These are phyloP conservation scores for Oxystoma pomonae DNA, from an alignment of 2,888 invertebrate genomes.

Conservation along the genomic window DNA sequence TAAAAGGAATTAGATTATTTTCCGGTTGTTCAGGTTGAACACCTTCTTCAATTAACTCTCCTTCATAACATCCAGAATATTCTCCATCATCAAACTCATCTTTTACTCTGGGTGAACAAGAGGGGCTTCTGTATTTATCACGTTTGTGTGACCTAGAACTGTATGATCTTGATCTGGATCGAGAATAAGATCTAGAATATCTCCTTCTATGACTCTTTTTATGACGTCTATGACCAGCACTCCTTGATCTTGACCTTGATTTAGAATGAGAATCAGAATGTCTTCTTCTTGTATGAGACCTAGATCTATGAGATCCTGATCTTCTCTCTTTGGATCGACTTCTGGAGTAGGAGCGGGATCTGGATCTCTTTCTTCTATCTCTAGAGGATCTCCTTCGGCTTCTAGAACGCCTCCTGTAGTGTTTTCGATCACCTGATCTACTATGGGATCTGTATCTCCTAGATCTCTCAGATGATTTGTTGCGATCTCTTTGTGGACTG, in stretches of 20 bases:
- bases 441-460: slow-evolving; percentile 28
- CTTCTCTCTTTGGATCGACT: slow-evolving; percentile 27
- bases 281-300: slow-evolving; percentile 23
- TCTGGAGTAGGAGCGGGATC: slow-evolving; percentile 20
- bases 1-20: slow-evolving; percentile 58
- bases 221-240: slow-evolving; percentile 10
- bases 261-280: slow-evolving; percentile 16
- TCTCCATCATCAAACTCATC: no score
- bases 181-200: slow-evolving; percentile 21
- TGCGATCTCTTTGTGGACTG: slow-evolving; percentile 39
- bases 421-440: slow-evolving; percentile 25
- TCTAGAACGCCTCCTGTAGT: slow-evolving; percentile 30
- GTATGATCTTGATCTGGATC: slow-evolving; percentile 31
- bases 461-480: slow-evolving; percentile 21
- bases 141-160: slow-evolving; percentile 26
- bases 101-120: slow-evolving; percentile 5
- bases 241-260: slow-evolving; percentile 22
- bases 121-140: slow-evolving; percentile 8
- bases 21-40: slow-evolving; percentile 36
- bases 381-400: slow-evolving; percentile 27
- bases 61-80: no score
- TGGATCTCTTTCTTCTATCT: slow-evolving; percentile 24
- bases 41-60: no score
- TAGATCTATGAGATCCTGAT: slow-evolving; percentile 24
- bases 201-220: neutral